Percentiles rank a stretch among this genome's conserved stretches.
phyloP scores from a whole-genome alignment of 2,797 vertebrate genomes.

The Sebastes nivosus region DNA sequence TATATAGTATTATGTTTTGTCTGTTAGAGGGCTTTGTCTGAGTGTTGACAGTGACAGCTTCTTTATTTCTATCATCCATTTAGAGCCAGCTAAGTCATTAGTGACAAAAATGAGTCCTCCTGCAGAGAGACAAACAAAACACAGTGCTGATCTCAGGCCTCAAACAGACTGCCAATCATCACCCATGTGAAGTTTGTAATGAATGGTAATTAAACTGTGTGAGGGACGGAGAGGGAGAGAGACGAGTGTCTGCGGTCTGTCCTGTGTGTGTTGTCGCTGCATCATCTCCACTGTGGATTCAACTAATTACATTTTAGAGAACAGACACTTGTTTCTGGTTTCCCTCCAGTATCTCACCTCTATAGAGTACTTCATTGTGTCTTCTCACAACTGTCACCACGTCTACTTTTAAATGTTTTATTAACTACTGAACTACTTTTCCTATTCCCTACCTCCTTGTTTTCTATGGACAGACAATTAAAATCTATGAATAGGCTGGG shows the following conservation, averaged over 20 bases:
- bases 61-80: constrained; percentile 40
- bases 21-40: not conserved
- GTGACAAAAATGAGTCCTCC: constrained; percentile 31
- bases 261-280: not conserved
- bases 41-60: constrained; percentile 10
- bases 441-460: not conserved
- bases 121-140: constrained; percentile 36
- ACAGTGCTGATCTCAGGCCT: constrained; percentile 16
- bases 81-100: constrained; percentile 44
- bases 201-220: constrained; percentile 32
- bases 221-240: not conserved
- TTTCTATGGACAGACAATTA: not conserved
- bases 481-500: not conserved
- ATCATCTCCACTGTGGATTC: constrained; percentile 9
- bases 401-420: not conserved
- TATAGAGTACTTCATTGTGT: not conserved
- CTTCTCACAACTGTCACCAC: not conserved
- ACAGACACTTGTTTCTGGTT: not conserved
- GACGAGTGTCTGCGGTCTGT: not conserved
- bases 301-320: constrained; percentile 4
- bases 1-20: not conserved
- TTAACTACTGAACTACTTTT: not conserved
- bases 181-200: constrained; percentile 4
- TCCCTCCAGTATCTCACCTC: not conserved
- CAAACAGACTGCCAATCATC: constrained; percentile 43